A percentile compares a stretch with the other conserved stretches of the same genome.
phyloP scores from a whole-genome alignment of 1,140 invertebrate genomes.

The Phthorimaea operculella region DNA sequence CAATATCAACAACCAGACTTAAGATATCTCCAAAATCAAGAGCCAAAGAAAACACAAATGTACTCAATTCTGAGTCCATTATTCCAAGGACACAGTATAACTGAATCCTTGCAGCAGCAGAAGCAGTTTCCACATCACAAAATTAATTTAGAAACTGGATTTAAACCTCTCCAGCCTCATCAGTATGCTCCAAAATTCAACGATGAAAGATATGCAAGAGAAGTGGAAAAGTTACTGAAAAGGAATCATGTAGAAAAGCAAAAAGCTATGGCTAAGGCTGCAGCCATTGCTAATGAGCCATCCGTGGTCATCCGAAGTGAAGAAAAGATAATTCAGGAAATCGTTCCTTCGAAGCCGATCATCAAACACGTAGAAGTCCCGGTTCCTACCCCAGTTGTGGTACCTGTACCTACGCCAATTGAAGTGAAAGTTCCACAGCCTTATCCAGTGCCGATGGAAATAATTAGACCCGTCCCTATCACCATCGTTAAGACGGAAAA shows the following conservation, averaged over 20 bases:
- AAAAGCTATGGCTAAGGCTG: constrained; percentile 16
- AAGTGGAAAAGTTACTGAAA: constrained; percentile 25
- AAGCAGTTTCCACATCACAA: neutral
- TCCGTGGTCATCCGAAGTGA: neutral
- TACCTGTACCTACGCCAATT: constrained; percentile 25
- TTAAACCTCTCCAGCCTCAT: constrained; percentile 5
- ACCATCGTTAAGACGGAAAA: constrained; percentile 22
- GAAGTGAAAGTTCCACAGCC: constrained; percentile 32
- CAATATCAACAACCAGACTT: neutral
- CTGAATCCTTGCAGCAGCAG: neutral
- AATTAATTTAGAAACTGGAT: constrained; percentile 4
- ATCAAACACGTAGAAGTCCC: constrained; percentile 27
- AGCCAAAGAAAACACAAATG: neutral
- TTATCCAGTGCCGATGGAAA: constrained; percentile 26
- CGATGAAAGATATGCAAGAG: constrained; percentile 26
- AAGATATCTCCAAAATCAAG: neutral
- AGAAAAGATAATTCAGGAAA: neutral
- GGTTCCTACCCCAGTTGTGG: constrained; percentile 24
- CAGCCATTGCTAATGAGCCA: constrained; percentile 13
- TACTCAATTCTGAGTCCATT: neutral
- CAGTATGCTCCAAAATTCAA: constrained; percentile 30
- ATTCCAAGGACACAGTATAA: neutral
- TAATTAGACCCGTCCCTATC: constrained; percentile 25
- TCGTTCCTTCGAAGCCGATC: neutral
- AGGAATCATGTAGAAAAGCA: constrained; percentile 26